A percentile compares a stretch with the other conserved stretches of the same genome.
Evolutionary conservation across 2,888 invertebrate genomes (phyloP).

Genomic region (Globia sparganii): DNA sequence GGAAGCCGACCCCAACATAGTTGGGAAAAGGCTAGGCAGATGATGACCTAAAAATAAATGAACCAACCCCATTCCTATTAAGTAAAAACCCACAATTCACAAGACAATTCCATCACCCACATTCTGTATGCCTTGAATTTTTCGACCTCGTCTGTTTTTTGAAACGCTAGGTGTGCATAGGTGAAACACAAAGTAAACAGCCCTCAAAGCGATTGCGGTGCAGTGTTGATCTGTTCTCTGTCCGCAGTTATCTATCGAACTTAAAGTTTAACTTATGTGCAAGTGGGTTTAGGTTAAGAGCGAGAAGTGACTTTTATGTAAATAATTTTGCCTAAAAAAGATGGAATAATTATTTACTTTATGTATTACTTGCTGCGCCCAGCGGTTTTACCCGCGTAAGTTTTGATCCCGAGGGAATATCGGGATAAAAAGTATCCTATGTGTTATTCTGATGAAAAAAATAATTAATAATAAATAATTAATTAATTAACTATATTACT

Average conservation of each 20-base stretch:
- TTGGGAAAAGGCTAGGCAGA: too few relatives aligned
- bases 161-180: slow-evolving; percentile 48
- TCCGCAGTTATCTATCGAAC: slow-evolving; percentile 17
- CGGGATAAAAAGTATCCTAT: too few relatives aligned
- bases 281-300: background rate
- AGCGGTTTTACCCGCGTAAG: too few relatives aligned
- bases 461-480: too few relatives aligned
- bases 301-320: background rate
- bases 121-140: slow-evolving; percentile 47
- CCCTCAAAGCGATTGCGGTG: slow-evolving; percentile 55
- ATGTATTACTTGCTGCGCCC: too few relatives aligned
- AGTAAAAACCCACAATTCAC: slow-evolving; percentile 30
- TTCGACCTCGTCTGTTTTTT: slow-evolving; percentile 44
- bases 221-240: slow-evolving; percentile 48
- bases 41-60: background rate
- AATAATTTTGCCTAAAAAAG: background rate
- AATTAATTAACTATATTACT: too few relatives aligned
- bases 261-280: slow-evolving; percentile 8
- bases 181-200: slow-evolving; percentile 58
- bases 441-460: too few relatives aligned
- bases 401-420: too few relatives aligned
- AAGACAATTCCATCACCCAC: slow-evolving; percentile 41
- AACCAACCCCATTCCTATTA: slow-evolving; percentile 9
- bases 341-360: background rate
- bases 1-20: too few relatives aligned